Percentiles rank a stretch among this genome's conserved stretches.
Conservation (phyloP, 2,888 invertebrate genomes). For the Ariolimax columbianus region DNA sequence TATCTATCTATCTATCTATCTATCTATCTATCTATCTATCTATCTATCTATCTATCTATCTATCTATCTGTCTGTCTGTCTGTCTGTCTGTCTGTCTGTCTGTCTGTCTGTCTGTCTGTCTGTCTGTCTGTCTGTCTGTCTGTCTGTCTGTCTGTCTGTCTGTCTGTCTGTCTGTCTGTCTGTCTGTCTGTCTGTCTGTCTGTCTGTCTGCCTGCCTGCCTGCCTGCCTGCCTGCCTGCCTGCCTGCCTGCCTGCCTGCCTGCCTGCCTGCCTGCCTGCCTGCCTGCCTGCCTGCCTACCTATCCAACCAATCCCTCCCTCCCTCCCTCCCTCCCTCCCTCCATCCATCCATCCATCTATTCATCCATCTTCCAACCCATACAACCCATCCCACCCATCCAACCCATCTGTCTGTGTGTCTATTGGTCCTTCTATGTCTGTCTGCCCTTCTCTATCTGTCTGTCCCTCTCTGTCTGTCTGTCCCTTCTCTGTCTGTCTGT, state of each 20-base stretch:
- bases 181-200: not conserved
- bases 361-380: not conserved
- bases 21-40: too few relatives aligned
- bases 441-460: too few relatives aligned
- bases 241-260: not conserved
- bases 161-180: slow-evolving; percentile 8
- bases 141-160: not conserved
- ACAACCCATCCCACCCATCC: not conserved
- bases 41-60: too few relatives aligned
- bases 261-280: not conserved
- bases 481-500: too few relatives aligned
- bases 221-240: not conserved
- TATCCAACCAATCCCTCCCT: not conserved
- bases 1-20: too few relatives aligned
- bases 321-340: not conserved
- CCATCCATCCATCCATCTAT: not conserved
- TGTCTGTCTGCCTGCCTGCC: too few relatives aligned
- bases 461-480: too few relatives aligned
- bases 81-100: too few relatives aligned
- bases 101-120: not conserved
- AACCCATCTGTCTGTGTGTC: not conserved
- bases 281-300: not conserved
- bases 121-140: not conserved
- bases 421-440: not conserved
- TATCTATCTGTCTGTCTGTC: too few relatives aligned